These are phyloP conservation scores for Dynastes hyllus DNA, from an alignment of 2,888 invertebrate species.

Conservation along the genomic window DNA sequence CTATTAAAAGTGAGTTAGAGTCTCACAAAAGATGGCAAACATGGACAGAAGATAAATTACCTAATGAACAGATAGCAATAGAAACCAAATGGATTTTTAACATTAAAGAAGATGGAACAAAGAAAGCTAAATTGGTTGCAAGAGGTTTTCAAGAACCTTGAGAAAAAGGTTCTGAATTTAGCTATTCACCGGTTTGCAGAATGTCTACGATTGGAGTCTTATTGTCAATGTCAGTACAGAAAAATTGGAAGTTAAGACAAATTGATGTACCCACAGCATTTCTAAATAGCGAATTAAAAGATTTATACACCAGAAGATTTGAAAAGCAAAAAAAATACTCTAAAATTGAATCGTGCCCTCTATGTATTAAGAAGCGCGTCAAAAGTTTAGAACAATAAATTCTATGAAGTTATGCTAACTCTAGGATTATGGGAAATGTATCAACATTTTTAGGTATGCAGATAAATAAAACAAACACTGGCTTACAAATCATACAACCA, in stretches of 20 bases:
- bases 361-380: slow-evolving; percentile 45
- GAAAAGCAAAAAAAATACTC: slow-evolving; percentile 7
- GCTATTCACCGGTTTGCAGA: too few species aligned
- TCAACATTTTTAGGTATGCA: slow-evolving; percentile 39
- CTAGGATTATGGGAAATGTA: slow-evolving; percentile 26
- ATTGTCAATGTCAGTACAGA: slow-evolving; percentile 24
- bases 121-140: slow-evolving; percentile 58
- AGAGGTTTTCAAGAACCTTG: slow-evolving; percentile 56
- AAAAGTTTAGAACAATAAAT: slow-evolving; percentile 48
- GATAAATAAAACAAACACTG: slow-evolving; percentile 5
- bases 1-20: slow-evolving; percentile 35
- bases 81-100: slow-evolving; percentile 54
- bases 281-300: slow-evolving; percentile 47
- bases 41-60: slow-evolving; percentile 9
- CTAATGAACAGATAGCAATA: slow-evolving; percentile 41
- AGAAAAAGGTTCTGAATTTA: slow-evolving; percentile 19
- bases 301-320: slow-evolving; percentile 39
- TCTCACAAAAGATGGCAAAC: slow-evolving; percentile 43
- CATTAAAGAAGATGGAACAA: slow-evolving; percentile 54
- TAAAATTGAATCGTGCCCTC: slow-evolving; percentile 39
- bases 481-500: slow-evolving; percentile 26
- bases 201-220: too few species aligned
- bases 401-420: slow-evolving; percentile 34
- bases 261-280: slow-evolving; percentile 52
- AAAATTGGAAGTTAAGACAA: slow-evolving; percentile 41